Evolutionary conservation across 2,797 vertebrate species (phyloP).

Genomic region (Myotis planiceps): DNA sequence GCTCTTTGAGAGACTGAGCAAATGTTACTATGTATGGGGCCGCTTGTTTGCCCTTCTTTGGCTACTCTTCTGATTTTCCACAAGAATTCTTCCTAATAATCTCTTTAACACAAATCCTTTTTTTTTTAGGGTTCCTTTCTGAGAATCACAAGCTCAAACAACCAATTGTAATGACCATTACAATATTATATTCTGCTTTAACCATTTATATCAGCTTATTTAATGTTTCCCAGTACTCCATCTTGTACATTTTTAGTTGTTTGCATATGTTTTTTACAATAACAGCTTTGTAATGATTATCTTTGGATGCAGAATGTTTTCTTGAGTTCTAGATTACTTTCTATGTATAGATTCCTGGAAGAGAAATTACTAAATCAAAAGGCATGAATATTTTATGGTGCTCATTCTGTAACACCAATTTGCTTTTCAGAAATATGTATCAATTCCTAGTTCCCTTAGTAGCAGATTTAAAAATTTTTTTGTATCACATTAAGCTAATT

Average conservation of each 20-base stretch:
- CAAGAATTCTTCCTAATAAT: background rate
- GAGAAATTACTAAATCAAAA: slow-evolving; percentile 47
- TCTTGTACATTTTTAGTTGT: background rate
- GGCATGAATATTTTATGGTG: slow-evolving; percentile 31
- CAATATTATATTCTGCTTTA: background rate
- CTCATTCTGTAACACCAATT: background rate
- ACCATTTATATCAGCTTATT: background rate
- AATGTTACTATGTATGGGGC: background rate
- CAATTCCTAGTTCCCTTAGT: background rate
- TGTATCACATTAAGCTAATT: background rate
- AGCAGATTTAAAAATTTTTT: background rate
- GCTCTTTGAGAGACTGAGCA: background rate
- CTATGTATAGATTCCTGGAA: background rate
- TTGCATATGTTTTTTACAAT: background rate
- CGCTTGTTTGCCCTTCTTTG: background rate
- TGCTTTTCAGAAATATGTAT: slow-evolving; percentile 13
- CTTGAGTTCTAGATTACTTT: background rate
- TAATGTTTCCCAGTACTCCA: background rate
- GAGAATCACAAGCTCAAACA: background rate
- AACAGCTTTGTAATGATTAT: slow-evolving; percentile 17
- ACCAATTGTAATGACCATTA: background rate
- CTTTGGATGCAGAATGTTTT: background rate
- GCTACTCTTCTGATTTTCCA: background rate
- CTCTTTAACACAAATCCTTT: background rate
- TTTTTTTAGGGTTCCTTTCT: background rate